These are phyloP conservation scores for Triops cancriformis DNA, from an alignment of 1,140 invertebrate species.

Conservation along the genomic window DNA sequence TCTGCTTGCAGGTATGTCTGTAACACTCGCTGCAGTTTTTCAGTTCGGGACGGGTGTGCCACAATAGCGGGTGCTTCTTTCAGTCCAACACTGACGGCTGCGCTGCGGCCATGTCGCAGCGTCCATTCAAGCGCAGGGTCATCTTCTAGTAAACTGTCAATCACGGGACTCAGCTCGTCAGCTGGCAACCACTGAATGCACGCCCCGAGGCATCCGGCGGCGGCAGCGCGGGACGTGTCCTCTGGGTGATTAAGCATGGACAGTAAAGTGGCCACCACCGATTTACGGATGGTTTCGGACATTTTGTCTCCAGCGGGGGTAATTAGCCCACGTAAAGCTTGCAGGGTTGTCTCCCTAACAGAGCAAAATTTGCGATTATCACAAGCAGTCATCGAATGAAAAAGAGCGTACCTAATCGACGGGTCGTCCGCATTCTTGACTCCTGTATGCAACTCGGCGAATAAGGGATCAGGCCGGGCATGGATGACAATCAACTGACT, in stretches of 20 bases:
- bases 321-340: conserved; percentile 75
- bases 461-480: conserved; percentile 74
- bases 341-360: conserved; percentile 76
- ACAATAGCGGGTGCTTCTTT: conserved; percentile 71
- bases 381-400: not conserved
- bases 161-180: conserved; percentile 63
- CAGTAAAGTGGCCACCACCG: conserved; percentile 63
- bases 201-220: conserved; percentile 80
- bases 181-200: conserved; percentile 64
- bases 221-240: conserved; percentile 66
- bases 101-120: conserved; percentile 67
- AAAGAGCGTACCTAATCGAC: conserved; percentile 52
- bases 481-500: conserved; percentile 85
- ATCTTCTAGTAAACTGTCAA: conserved; percentile 63
- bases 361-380: conserved; percentile 17
- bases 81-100: conserved; percentile 75
- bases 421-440: conserved; percentile 76
- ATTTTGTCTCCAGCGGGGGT: conserved; percentile 79
- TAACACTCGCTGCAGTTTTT: conserved; percentile 58
- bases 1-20: conserved; percentile 60
- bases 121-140: conserved; percentile 57
- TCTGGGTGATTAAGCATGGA: conserved; percentile 59
- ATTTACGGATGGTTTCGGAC: conserved; percentile 65
- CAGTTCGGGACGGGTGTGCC: conserved; percentile 55
- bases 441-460: conserved; percentile 78